A percentile compares a stretch with the other conserved stretches of the same genome.
Evolutionary conservation across 2,113 vertebrate genomes (phyloP).

Genomic region (Platysteira castanea): DNA sequence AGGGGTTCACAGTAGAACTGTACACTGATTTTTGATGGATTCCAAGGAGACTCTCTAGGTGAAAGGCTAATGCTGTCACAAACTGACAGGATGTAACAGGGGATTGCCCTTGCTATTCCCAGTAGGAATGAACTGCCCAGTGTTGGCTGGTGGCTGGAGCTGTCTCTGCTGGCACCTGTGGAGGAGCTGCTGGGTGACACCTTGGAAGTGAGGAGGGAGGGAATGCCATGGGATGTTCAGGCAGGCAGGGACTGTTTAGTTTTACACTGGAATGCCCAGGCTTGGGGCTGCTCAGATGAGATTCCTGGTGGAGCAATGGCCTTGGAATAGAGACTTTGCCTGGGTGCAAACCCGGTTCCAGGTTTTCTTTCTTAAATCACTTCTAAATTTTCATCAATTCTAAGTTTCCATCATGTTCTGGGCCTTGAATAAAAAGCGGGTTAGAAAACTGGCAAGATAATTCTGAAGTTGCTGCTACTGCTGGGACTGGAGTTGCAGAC

Average conservation of each 20-base stretch:
- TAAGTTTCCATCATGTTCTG: neutral
- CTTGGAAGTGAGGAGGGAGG: neutral
- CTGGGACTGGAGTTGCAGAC: neutral
- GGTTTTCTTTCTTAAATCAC: neutral
- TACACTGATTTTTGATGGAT: neutral
- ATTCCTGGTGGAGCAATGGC: neutral
- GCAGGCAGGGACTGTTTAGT: neutral
- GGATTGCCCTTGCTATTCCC: neutral
- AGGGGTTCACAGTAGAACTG: neutral
- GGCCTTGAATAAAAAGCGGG: neutral
- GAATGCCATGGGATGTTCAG: neutral
- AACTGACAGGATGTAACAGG: neutral
- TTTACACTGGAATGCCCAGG: neutral
- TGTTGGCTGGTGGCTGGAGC: neutral
- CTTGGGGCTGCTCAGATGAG: neutral
- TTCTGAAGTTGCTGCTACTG: neutral
- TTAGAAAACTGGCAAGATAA: neutral
- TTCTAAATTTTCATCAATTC: neutral
- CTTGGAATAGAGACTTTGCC: neutral
- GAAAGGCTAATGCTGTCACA: neutral
- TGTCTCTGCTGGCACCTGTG: neutral
- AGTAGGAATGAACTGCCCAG: neutral
- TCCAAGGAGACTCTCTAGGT: neutral
- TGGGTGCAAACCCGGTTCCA: neutral
- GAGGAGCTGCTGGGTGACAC: neutral